Evolutionary conservation across 2,113 vertebrate species (phyloP).

Genomic region (Mus pahari): DNA sequence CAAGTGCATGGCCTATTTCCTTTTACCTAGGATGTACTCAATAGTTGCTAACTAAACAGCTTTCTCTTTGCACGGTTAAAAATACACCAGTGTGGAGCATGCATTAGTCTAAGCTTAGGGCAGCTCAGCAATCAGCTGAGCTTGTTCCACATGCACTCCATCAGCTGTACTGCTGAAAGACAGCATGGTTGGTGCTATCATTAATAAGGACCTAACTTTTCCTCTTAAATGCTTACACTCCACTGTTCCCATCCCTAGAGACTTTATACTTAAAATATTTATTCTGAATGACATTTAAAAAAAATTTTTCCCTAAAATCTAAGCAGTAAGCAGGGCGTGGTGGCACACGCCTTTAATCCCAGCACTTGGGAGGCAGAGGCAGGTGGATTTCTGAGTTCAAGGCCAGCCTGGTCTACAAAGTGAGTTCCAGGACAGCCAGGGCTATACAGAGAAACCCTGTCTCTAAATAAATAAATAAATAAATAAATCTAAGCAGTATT

Average conservation of each 20-base stretch:
- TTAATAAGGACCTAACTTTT: not conserved
- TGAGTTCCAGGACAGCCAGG: no score
- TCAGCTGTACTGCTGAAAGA: not conserved
- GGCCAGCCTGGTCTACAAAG: no score
- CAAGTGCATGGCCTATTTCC: not conserved
- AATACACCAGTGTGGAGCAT: not conserved
- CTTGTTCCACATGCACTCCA: not conserved
- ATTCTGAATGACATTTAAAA: slow-evolving; percentile 9
- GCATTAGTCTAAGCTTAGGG: not conserved
- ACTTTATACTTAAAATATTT: not conserved
- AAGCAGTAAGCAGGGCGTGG: not conserved
- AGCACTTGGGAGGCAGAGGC: no score
- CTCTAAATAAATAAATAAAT: no score
- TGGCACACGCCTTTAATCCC: no score
- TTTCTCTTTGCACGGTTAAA: not conserved
- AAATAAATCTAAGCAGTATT: not conserved
- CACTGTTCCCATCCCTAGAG: not conserved
- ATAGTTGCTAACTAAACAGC: not conserved
- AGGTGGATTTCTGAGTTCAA: no score
- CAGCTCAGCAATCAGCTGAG: not conserved
- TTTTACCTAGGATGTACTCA: not conserved
- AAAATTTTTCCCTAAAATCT: not conserved
- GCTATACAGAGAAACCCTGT: no score
- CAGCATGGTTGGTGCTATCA: not conserved
- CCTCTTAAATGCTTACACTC: slow-evolving; percentile 26